Conservation (phyloP, 1,140 invertebrate genomes). For the Halyomorpha halys region DNA sequence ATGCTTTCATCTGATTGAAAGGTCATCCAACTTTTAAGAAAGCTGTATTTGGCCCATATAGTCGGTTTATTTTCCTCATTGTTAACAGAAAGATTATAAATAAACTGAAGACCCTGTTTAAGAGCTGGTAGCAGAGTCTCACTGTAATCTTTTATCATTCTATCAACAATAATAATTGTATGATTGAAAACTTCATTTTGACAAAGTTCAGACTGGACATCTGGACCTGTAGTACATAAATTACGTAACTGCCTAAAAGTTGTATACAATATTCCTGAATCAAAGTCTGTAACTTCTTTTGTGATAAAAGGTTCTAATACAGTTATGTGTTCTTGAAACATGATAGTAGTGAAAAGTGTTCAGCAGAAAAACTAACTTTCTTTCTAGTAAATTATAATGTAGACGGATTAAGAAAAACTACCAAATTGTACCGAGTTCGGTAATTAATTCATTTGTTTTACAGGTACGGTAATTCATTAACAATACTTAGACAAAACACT, state of each 20-base stretch:
- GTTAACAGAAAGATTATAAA: neutral
- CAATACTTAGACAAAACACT: too few species aligned
- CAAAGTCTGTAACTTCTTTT: neutral
- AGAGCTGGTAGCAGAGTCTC: neutral
- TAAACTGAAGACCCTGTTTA: constrained; percentile 5
- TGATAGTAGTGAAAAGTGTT: too few species aligned
- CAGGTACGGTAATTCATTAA: too few species aligned
- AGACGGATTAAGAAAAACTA: too few species aligned
- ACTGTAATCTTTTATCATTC: neutral
- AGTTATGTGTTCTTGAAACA: too few species aligned
- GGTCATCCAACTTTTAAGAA: neutral
- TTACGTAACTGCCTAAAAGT: neutral
- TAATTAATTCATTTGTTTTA: too few species aligned
- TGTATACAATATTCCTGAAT: neutral
- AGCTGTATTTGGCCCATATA: neutral
- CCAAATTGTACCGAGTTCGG: too few species aligned
- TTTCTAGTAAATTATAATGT: too few species aligned
- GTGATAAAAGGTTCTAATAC: too few species aligned
- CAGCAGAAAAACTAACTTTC: too few species aligned
- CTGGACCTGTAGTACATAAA: neutral
- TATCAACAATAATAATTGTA: neutral
- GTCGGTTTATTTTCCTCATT: neutral
- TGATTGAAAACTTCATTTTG: neutral
- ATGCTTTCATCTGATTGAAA: neutral
- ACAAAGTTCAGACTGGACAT: neutral